Conservation (phyloP, 2,888 invertebrate genomes). For the Silvanus unidentatus region DNA sequence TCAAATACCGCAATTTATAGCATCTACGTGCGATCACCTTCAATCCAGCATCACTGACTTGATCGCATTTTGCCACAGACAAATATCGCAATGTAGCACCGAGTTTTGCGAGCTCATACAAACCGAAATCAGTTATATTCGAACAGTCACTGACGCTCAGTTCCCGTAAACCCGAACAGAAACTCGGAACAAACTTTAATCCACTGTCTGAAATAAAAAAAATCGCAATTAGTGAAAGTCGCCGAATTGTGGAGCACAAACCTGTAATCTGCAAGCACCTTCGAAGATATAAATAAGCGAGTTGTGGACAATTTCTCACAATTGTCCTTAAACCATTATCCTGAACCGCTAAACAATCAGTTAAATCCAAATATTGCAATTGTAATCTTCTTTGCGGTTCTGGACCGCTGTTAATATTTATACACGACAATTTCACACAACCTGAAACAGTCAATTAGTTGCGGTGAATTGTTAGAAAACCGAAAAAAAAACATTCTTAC, state of each 20-base stretch:
- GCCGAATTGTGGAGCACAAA: slow-evolving; percentile 35
- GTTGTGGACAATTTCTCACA: slow-evolving; percentile 79
- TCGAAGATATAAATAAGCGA: slow-evolving; percentile 80
- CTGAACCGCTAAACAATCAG: slow-evolving; percentile 79
- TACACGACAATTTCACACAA: slow-evolving; percentile 73
- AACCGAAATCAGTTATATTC: slow-evolving; percentile 83
- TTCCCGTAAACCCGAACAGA: slow-evolving; percentile 77
- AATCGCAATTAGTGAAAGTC: background rate
- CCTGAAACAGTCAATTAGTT: slow-evolving; percentile 51
- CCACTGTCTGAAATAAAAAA: slow-evolving; percentile 46
- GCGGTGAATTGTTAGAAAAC: background rate
- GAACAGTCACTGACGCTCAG: slow-evolving; percentile 86
- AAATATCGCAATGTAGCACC: slow-evolving; percentile 86
- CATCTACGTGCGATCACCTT: slow-evolving; percentile 82
- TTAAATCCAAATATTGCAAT: slow-evolving; percentile 83
- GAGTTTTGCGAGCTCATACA: slow-evolving; percentile 82
- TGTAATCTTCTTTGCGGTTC: slow-evolving; percentile 63
- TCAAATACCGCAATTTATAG: slow-evolving; percentile 82
- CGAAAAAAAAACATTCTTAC: slow-evolving; percentile 41
- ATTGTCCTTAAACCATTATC: slow-evolving; percentile 79
- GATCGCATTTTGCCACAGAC: slow-evolving; percentile 90
- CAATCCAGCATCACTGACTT: slow-evolving; percentile 85
- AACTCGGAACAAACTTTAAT: slow-evolving; percentile 85
- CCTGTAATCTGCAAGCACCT: slow-evolving; percentile 84
- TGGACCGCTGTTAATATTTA: slow-evolving; percentile 61